A percentile compares a stretch with the other conserved stretches of the same genome.
phyloP scores from a whole-genome alignment of 2,888 invertebrate species.

The Drosophila crucigera region DNA sequence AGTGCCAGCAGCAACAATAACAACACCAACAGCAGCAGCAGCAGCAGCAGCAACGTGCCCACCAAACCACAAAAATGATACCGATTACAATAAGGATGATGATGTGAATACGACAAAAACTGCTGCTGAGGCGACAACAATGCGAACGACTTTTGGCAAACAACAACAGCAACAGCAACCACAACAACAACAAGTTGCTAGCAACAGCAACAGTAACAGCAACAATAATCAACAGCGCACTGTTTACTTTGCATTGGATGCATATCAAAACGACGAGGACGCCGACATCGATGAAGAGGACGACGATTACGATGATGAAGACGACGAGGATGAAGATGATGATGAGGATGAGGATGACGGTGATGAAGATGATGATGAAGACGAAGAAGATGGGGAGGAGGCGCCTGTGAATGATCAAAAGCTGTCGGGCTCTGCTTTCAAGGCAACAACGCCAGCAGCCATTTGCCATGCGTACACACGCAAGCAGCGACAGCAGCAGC shows the following conservation, averaged over 20 bases:
- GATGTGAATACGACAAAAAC: constrained; percentile 50
- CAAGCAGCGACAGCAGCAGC: constrained; percentile 66
- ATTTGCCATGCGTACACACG: constrained; percentile 64
- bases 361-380: constrained; percentile 48
- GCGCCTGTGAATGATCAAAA: constrained; percentile 17
- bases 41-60: constrained; percentile 71
- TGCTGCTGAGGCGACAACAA: constrained; percentile 76
- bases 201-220: constrained; percentile 24
- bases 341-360: constrained; percentile 46
- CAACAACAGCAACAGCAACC: constrained; percentile 48
- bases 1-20: constrained; percentile 56
- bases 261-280: constrained; percentile 75
- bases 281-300: constrained; percentile 64
- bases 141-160: constrained; percentile 81
- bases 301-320: constrained; percentile 57
- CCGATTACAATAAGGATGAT: constrained; percentile 45
- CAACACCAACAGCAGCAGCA: constrained; percentile 37
- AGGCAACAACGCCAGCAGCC: constrained; percentile 50
- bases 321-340: constrained; percentile 54
- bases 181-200: constrained; percentile 44
- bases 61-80: constrained; percentile 73
- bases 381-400: constrained; percentile 59
- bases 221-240: constrained; percentile 64
- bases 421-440: constrained; percentile 16
- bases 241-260: constrained; percentile 74